These are phyloP conservation scores for Lepisosteus osseus DNA, from an alignment of 2,113 vertebrate species.

Conservation along the genomic window DNA sequence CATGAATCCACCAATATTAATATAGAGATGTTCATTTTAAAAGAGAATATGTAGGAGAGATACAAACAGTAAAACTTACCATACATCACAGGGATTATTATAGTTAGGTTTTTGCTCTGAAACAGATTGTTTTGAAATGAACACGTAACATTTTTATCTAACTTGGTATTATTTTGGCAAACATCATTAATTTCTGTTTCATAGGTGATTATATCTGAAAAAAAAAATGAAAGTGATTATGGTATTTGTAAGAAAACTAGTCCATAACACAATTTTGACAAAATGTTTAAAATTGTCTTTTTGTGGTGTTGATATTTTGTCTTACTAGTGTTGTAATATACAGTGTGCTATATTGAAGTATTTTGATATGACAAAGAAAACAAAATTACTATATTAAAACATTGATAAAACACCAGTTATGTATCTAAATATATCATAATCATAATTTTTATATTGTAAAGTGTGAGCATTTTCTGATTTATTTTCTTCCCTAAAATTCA, in stretches of 20 bases:
- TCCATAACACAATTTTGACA: background rate
- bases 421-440: no score
- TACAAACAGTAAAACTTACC: conserved; percentile 36
- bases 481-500: no score
- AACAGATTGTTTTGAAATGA: conserved; percentile 24
- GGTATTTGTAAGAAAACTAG: background rate
- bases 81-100: conserved; percentile 27
- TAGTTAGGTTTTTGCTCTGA: fast-evolving
- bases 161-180: fast-evolving
- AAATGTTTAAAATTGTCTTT: background rate
- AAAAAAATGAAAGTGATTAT: background rate
- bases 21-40: background rate
- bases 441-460: no score
- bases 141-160: background rate
- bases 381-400: background rate
- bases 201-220: background rate
- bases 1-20: no score
- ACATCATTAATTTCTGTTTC: fast-evolving
- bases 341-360: background rate
- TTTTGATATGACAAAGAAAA: background rate
- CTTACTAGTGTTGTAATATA: background rate
- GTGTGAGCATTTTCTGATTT: no score
- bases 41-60: background rate
- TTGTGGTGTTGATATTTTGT: no score
- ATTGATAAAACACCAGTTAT: no score